These are phyloP conservation scores for Phyllopteryx taeniolatus DNA, from an alignment of 2,113 vertebrate genomes.

Conservation along the genomic window DNA sequence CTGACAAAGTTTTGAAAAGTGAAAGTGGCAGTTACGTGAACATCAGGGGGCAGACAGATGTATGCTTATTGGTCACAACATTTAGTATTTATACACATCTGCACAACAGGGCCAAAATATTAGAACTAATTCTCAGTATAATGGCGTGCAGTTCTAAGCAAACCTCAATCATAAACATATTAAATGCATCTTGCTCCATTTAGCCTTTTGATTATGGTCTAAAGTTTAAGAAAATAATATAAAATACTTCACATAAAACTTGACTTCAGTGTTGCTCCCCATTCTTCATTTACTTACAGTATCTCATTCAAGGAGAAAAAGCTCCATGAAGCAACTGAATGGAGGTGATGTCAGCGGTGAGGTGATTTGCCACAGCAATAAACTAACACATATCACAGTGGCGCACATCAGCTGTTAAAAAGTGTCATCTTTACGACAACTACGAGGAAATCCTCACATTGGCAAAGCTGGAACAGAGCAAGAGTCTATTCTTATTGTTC, in stretches of 20 bases:
- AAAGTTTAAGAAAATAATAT: not conserved
- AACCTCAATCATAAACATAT: too few species aligned
- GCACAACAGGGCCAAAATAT: not conserved
- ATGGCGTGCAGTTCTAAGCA: not conserved
- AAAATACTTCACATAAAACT: not conserved
- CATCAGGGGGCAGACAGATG: not conserved
- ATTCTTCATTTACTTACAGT: not conserved
- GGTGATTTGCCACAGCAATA: not conserved
- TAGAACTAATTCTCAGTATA: not conserved
- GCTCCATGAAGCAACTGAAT: not conserved
- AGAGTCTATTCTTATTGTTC: not conserved
- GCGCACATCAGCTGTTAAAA: not conserved
- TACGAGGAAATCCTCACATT: not conserved
- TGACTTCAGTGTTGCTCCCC: too few species aligned
- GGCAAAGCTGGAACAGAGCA: not conserved
- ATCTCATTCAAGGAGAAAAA: not conserved
- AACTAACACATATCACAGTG: not conserved
- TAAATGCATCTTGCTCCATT: too few species aligned
- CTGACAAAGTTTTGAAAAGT: constrained; percentile 12
- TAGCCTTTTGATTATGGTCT: not conserved
- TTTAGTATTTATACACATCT: not conserved
- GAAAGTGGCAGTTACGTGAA: not conserved
- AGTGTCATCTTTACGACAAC: not conserved
- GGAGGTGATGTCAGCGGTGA: not conserved
- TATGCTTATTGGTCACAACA: not conserved